A percentile compares a stretch with the other conserved stretches of the same genome.
These are phyloP conservation scores for Murina feae DNA, from an alignment of 2,113 vertebrate species.

Conservation along the genomic window DNA sequence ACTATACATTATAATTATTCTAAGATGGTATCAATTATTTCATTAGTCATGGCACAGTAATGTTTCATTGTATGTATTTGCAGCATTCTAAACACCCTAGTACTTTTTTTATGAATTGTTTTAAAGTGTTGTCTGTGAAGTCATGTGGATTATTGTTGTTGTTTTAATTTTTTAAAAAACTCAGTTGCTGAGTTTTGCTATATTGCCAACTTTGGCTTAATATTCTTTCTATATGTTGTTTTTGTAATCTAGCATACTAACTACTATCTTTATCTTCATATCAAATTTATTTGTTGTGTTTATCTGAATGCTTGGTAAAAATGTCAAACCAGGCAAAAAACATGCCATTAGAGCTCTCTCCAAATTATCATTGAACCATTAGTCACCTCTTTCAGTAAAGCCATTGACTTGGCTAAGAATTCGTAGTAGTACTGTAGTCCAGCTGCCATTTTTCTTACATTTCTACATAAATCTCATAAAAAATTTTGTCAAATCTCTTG, in stretches of 20 bases:
- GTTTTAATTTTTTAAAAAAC: not conserved
- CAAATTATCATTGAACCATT: not conserved
- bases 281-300: not conserved
- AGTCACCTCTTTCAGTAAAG: not conserved
- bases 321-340: not conserved
- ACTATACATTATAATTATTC: not conserved
- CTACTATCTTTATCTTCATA: not conserved
- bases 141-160: not conserved
- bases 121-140: not conserved
- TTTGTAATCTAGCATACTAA: slow-evolving; percentile 8
- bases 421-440: not conserved
- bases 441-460: not conserved
- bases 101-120: not conserved
- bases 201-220: not conserved
- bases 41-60: not conserved
- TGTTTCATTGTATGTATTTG: not conserved
- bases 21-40: not conserved
- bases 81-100: not conserved
- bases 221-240: not conserved
- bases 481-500: not conserved
- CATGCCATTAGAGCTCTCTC: not conserved
- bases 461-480: not conserved
- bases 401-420: not conserved
- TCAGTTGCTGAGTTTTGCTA: not conserved
- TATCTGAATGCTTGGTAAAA: slow-evolving; percentile 17